phyloP scores from a whole-genome alignment of 1,140 invertebrate species.

The Calephelis nemesis region DNA sequence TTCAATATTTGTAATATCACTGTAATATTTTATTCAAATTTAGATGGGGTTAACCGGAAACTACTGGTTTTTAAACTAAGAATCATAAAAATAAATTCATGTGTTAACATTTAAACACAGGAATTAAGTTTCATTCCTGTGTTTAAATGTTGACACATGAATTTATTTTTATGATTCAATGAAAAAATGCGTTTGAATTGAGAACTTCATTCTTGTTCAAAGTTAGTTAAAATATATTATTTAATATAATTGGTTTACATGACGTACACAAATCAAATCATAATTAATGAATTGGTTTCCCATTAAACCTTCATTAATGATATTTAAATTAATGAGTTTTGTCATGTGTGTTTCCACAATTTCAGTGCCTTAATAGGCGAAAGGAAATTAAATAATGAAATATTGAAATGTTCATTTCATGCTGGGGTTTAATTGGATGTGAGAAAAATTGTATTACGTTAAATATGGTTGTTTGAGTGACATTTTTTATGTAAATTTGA shows the following conservation, averaged over 20 bases:
- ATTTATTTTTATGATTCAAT: too few relatives aligned
- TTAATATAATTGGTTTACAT: slow-evolving; percentile 1
- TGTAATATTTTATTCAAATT: too few relatives aligned
- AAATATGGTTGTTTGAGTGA: too few relatives aligned
- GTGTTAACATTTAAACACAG: too few relatives aligned
- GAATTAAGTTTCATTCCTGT: too few relatives aligned
- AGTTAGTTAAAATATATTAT: not conserved
- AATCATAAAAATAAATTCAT: too few relatives aligned
- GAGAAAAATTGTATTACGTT: not conserved
- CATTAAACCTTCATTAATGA: slow-evolving; percentile 9
- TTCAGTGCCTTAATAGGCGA: not conserved
- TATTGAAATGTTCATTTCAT: not conserved
- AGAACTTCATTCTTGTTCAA: not conserved
- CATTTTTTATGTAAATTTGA: too few relatives aligned
- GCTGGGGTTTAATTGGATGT: not conserved
- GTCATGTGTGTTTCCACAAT: slow-evolving; percentile 12
- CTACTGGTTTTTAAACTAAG: too few relatives aligned
- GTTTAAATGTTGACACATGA: too few relatives aligned
- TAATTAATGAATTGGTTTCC: slow-evolving; percentile 1
- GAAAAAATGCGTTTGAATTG: too few relatives aligned
- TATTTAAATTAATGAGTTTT: slow-evolving; percentile 15
- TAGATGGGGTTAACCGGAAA: too few relatives aligned
- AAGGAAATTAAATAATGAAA: slow-evolving; percentile 3
- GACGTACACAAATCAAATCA: not conserved
- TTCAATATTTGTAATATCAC: too few relatives aligned